phyloP scores from a whole-genome alignment of 2,113 vertebrate genomes.

The Menura novaehollandiae region DNA sequence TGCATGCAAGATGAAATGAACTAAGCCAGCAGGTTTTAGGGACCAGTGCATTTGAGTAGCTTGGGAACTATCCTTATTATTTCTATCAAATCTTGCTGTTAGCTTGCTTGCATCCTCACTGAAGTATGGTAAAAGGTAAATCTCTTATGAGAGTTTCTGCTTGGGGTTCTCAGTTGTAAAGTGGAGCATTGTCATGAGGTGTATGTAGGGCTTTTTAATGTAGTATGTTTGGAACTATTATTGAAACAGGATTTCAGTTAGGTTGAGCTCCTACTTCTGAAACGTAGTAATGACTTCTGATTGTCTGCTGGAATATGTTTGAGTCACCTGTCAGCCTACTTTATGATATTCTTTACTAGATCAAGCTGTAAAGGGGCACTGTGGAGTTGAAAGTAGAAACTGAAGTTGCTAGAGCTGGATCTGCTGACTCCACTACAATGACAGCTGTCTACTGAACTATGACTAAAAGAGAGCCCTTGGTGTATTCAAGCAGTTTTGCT shows the following conservation, averaged over 20 bases:
- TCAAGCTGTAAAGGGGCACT: not conserved
- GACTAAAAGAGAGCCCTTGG: not conserved
- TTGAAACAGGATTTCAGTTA: not conserved
- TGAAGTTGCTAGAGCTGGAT: not conserved
- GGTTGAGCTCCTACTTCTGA: not conserved
- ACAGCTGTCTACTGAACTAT: not conserved
- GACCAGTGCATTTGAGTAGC: not conserved
- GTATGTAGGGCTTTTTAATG: not conserved
- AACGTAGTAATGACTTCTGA: not conserved
- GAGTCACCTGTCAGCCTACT: not conserved
- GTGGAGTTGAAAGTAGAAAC: not conserved
- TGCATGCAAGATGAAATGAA: not conserved
- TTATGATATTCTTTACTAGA: not conserved
- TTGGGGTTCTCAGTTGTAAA: not conserved
- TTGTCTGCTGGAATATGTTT: not conserved
- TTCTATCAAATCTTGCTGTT: not conserved
- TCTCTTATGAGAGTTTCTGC: not conserved
- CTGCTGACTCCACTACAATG: not conserved
- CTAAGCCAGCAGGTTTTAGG: not conserved
- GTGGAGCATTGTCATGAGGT: not conserved
- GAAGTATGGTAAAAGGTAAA: not conserved
- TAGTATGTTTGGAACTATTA: not conserved
- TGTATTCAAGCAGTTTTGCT: not conserved
- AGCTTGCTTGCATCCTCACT: not conserved
- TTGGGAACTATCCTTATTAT: not conserved